Evolutionary conservation across 2,888 invertebrate species (phyloP).

Genomic region (Scrobipalpa costella): DNA sequence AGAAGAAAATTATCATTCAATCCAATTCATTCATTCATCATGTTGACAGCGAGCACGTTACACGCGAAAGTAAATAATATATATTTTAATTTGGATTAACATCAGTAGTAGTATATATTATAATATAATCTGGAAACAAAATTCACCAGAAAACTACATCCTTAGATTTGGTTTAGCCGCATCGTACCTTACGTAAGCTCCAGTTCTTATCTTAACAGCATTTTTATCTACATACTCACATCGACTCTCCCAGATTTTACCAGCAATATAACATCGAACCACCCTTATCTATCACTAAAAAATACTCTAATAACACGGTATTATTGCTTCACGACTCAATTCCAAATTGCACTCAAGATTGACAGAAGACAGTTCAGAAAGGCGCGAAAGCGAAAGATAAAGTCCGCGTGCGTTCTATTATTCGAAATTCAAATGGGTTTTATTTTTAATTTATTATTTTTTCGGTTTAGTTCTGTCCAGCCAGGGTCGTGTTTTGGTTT

Average conservation of each 20-base stretch:
- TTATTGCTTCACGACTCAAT: conserved; percentile 68
- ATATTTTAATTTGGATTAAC: no score
- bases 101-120: no score
- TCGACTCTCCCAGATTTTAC: conserved; percentile 42
- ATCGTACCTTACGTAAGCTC: conserved; percentile 70
- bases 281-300: conserved; percentile 53
- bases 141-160: conserved; percentile 37
- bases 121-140: not conserved
- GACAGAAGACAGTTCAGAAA: conserved; percentile 48
- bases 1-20: no score
- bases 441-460: conserved; percentile 41
- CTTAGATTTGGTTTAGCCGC: conserved; percentile 47
- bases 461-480: conserved; percentile 50
- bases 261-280: conserved; percentile 46
- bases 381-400: conserved; percentile 36
- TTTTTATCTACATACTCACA: conserved; percentile 69
- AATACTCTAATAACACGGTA: conserved; percentile 58
- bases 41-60: not conserved
- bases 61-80: no score
- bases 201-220: conserved; percentile 54
- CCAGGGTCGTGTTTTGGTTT: conserved; percentile 76
- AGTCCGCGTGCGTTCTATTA: conserved; percentile 27
- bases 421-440: not conserved
- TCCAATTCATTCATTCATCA: conserved; percentile 6
- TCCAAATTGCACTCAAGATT: conserved; percentile 51